Evolutionary conservation across 2,888 invertebrate genomes (phyloP), one percentile per base, ranked within the genome.

Genomic region (Camponotus fellah): DNA sequence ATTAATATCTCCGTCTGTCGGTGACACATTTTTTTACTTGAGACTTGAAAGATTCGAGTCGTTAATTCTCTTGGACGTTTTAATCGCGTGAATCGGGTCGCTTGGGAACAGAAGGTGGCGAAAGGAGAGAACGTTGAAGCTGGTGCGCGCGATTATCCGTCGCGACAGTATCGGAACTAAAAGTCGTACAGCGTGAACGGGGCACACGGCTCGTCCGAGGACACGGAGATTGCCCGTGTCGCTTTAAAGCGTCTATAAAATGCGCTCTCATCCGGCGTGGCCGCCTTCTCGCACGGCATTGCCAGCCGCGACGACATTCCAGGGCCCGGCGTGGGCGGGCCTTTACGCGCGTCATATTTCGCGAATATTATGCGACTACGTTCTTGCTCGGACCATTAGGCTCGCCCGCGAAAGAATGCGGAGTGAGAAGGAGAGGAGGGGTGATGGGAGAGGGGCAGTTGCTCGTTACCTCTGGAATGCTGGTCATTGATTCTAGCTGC

Each of bases 291-390:
- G 32, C 74, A n/a, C 46, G 76, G 32, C 14, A 76, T 58, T 64
- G 37, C 62, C 26, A n/a, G 46, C 32, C 9, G 74, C 75, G 71
- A 79, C 83, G 85, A 82, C 89, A 88, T 88, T 88, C 89, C 89
- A 68, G 26, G 1, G 49, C 21, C 49, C 26, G 40, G 64, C 64
- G 88, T 88, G 85, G 88, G 87, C 82, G 89, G 80, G 85, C 68
- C 76, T 69, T 84, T 82, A 74, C 75, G 72, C 64, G 71, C 58
- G 60, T 71, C 69, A 83, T 85, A 85, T 89, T 88, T 90, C 72
- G 86, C 85, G 85, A 87, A 86, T 89, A 90, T 90, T 89, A 87
- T 86, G 85, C 85, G 87, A 85, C 85, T 84, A 82, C 83, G 79
- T 87, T 85, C 49, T 46, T 71, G 74, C 87, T 71, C 82, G 69